phyloP scores from a whole-genome alignment of 2,113 vertebrate species.

The Pluvianellus socialis region DNA sequence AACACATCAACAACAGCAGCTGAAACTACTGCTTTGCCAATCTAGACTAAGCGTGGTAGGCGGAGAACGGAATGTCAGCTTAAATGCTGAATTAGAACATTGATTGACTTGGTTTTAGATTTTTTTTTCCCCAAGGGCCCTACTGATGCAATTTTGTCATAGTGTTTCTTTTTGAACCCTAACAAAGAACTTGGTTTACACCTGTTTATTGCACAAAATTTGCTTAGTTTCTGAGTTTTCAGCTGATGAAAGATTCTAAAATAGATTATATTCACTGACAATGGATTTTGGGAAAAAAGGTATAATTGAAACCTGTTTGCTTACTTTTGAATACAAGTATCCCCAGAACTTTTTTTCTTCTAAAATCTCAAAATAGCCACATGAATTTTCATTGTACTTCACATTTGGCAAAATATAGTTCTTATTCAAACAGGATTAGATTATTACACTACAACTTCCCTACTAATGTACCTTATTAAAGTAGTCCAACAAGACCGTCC shows the following conservation, averaged over 20 bases:
- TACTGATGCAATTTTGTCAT: not conserved
- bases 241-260: not conserved
- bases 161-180: not conserved
- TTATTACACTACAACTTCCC: not conserved
- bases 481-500: slow-evolving; percentile 99
- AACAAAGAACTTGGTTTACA: not conserved
- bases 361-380: not conserved
- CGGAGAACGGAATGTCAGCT: not conserved
- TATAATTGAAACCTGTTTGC: not conserved
- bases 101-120: not conserved
- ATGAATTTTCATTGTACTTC: not conserved
- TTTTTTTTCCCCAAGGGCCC: not conserved
- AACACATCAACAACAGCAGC: not conserved
- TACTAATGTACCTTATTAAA: slow-evolving; percentile 88
- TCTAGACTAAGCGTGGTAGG: not conserved
- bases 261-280: not conserved
- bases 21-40: not conserved
- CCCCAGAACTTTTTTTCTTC: not conserved
- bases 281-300: not conserved
- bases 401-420: not conserved
- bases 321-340: not conserved
- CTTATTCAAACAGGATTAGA: not conserved
- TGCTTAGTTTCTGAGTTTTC: not conserved
- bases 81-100: not conserved
- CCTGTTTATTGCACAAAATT: not conserved